Base-by-base conservation (phyloP, 2,888 invertebrate species). In the Gymnoscelis rufifasciata region DNA sequence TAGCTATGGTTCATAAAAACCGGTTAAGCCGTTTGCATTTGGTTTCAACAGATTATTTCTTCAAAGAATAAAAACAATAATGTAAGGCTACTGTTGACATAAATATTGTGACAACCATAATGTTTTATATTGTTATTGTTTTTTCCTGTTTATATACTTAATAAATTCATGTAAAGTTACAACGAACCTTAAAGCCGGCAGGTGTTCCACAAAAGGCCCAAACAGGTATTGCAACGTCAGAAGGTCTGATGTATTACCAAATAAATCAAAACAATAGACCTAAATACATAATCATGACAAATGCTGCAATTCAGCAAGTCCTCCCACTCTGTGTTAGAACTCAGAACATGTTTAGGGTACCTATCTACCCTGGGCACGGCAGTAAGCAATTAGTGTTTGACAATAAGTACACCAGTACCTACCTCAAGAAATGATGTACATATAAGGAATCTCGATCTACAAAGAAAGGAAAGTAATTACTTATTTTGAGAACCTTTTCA, bases 261-360 rank as follows among this genome's bases (percentile, higher is more conserved):
- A 61, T 56, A 60, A 72, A 78, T 80, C 71, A 73, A 75, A 71
- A 71, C 62, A 68, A 67, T 58, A 64, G 69, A 66, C 74, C 77
- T 67, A 71, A 76, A 79, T 76, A 74, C 78, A 77, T 77, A 76
- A 77, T 69, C 66, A 64, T 66, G 68, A 68, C 71, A 75, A 74
- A 74, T 62, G 68, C 61, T 63, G 66, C 68, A 71, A 77, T 68
- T 74, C 66, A 71, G 63, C 57, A 61, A 47, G 65, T 68, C 74
- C 71, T 67, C 78, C 78, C 63, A 78, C 78, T 59, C 58, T 28
- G 12, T 45, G 57, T 48, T 46, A 37, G 44, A 49, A 47, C 48
- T 48, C 48, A 37, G 44, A 49, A 47, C 48, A 40, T 39, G 52
- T 60, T 57, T 19, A 10, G n/a, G 5, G n/a, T 6, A 15, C 30